Percentiles rank a stretch among this genome's conserved stretches.
Conservation (phyloP, 2,113 vertebrate species). For the Ranitomeya imitator region DNA sequence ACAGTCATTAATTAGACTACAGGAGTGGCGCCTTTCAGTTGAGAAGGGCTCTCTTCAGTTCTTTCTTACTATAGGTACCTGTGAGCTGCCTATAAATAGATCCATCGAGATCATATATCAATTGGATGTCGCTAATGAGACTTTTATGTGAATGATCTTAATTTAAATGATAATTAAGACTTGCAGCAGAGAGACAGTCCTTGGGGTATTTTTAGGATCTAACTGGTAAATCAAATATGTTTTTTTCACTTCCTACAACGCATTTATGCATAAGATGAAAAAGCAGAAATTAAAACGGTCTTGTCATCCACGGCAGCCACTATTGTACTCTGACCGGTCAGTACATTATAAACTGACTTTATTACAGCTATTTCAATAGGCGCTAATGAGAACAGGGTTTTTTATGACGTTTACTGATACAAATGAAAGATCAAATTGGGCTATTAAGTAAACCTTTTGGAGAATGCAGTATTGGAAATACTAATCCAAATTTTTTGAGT, state of each 20-base stretch:
- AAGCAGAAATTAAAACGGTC: neutral
- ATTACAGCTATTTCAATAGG: too few species aligned
- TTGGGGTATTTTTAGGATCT: neutral
- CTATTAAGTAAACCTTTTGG: too few species aligned
- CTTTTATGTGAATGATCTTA: neutral
- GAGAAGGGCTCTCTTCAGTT: neutral
- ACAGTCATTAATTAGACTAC: neutral
- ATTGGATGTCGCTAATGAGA: neutral
- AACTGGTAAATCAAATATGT: neutral
- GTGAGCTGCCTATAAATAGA: neutral
- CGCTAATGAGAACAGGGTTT: too few species aligned
- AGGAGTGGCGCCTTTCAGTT: neutral
- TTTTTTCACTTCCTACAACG: neutral
- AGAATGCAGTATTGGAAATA: too few species aligned
- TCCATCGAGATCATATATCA: neutral
- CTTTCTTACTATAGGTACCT: neutral
- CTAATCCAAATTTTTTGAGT: too few species aligned
- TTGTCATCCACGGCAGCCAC: neutral
- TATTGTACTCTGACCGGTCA: too few species aligned
- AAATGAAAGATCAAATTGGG: too few species aligned
- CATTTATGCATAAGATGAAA: neutral
- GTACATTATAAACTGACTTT: too few species aligned
- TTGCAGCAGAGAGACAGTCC: neutral
- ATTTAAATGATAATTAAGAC: neutral
- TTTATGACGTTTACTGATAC: too few species aligned